Conservation (phyloP, 2,797 vertebrate species). For the Lycodopsis pacificus region DNA sequence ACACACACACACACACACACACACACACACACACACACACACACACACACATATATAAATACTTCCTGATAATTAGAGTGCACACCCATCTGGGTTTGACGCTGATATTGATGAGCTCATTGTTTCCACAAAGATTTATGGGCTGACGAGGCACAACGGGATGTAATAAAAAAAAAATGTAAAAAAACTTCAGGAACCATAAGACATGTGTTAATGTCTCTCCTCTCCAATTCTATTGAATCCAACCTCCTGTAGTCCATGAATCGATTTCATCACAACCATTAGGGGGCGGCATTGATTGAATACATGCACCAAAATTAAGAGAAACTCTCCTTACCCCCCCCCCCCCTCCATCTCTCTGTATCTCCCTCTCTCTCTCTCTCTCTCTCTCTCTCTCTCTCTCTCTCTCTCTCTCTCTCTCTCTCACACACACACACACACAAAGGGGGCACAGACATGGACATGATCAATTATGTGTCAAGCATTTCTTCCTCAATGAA, state of each 20-base stretch:
- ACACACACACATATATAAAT: constrained; percentile 25
- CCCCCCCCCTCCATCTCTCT: not conserved
- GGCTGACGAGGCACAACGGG: constrained; percentile 55
- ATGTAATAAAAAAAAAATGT: constrained; percentile 43
- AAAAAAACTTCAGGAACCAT: constrained; percentile 48
- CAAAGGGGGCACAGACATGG: constrained; percentile 83
- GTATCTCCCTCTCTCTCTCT: not conserved
- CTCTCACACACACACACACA: constrained; percentile 67
- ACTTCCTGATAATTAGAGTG: constrained; percentile 57
- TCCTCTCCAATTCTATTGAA: constrained; percentile 59
- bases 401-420: not conserved
- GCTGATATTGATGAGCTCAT: constrained; percentile 32
- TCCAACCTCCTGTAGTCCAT: constrained; percentile 19
- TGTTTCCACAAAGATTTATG: constrained; percentile 61
- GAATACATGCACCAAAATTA: constrained; percentile 65
- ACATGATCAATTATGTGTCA: constrained; percentile 86
- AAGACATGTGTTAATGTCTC: constrained; percentile 58
- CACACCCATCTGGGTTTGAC: constrained; percentile 41
- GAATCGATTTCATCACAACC: constrained; percentile 61
- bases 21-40: not conserved
- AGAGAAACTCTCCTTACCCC: constrained; percentile 23
- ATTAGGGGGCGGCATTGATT: constrained; percentile 83
- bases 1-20: not conserved
- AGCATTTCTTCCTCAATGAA: constrained; percentile 81
- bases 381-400: not conserved